Percentiles rank a stretch among this genome's conserved stretches.
Conservation (phyloP, 2,797 vertebrate species). For the Pantherophis alleghaniensis region DNA sequence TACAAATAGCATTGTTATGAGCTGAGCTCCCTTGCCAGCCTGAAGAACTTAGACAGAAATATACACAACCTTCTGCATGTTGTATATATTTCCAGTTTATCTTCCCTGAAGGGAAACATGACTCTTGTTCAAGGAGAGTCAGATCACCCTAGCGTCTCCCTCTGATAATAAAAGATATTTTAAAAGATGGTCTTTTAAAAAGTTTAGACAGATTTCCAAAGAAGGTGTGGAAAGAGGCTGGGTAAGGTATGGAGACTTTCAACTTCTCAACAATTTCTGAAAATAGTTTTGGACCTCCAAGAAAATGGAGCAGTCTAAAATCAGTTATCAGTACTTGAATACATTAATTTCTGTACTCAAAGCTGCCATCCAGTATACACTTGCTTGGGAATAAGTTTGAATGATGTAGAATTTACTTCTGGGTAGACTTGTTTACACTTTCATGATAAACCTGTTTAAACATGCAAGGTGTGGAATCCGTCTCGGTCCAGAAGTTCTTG, state of each 20-base stretch:
- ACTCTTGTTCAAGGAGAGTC: background rate
- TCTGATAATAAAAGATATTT: background rate
- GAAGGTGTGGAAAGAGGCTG: background rate
- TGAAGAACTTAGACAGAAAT: background rate
- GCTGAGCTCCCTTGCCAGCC: background rate
- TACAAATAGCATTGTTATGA: background rate
- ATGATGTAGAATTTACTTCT: background rate
- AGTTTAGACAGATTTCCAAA: background rate
- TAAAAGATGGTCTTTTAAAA: background rate
- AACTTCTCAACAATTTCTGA: background rate
- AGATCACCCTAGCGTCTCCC: background rate
- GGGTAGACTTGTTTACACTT: background rate
- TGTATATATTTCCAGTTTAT: background rate
- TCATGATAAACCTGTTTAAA: background rate
- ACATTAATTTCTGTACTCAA: background rate
- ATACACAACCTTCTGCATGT: background rate
- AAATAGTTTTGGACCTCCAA: background rate
- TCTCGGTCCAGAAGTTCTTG: background rate
- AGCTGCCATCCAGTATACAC: background rate
- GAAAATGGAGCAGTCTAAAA: background rate
- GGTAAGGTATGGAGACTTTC: background rate
- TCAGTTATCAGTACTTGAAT: background rate
- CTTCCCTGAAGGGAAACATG: background rate
- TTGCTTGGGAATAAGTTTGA: background rate
- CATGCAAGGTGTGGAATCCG: background rate